Evolutionary conservation across 2,888 invertebrate genomes (phyloP), one percentile per base, ranked within the genome.

Genomic region (Drosophila cognata): DNA sequence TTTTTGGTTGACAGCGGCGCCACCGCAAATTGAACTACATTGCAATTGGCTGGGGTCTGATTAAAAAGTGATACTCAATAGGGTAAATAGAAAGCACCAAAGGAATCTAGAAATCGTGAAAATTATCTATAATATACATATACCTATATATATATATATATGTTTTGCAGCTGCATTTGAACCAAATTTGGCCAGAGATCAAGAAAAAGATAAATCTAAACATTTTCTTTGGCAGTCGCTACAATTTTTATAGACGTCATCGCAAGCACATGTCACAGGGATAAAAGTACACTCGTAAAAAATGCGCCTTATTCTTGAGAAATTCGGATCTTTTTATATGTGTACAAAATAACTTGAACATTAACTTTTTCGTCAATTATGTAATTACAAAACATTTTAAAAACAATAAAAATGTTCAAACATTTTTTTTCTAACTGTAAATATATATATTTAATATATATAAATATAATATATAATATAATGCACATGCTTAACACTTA

Each of bases 21-120:
- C 84, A 68, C 41, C 69, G 38, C 89, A 83, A 76, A 56, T 52
- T 89, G 88, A 88, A 88, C 89, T 88, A 89, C 55, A 80, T 88
- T 70, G 71, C 18, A 68, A 71, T 69, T 53, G 65, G 55, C 38
- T 48, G 41, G 53, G 43, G 62, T 18, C 35, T 65, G 57, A 64
- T 65, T 16, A 64, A 79, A 76, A 73, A 69, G 63, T 64, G 80
- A 69, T 65, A 76, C 55, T 25, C 58, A 69, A 76, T 79, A 66
- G 55, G 51, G 16, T 48, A 43, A 61, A 61, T 64, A 58, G 69
- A 76, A 64, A 71, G 50, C 52, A n/a, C 4, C n/a, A 8, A 11
- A 5, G 18, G 6, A 36, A 36, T 16, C 33, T 33, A 53, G 21
- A 36, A 18, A 36, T 36, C 18, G 13, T 25, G 28, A 28, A 38